Evolutionary conservation across 2,888 invertebrate species (phyloP), one percentile per base, ranked within the genome.

Genomic region (Incurvaria masculella): DNA sequence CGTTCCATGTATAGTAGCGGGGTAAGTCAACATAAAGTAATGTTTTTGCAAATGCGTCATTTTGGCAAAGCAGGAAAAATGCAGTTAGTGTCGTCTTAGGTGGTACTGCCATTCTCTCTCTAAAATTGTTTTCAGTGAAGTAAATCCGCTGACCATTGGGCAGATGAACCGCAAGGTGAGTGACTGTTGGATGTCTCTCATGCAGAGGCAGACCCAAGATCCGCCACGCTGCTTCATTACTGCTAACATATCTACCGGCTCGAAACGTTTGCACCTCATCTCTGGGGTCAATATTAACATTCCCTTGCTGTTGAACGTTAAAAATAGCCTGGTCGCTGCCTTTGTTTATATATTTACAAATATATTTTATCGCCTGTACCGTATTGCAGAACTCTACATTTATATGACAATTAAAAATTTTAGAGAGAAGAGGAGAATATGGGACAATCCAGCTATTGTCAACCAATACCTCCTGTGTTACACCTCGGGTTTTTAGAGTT

Each of bases 11-110:
- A 46, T 57, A 61, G 47, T 60, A 62, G 8, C 49, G 40, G 2
- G 61, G 62, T 19, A 62, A 56, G 21, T 65, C 59, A 45, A 44
- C 47, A 51, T 66, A 64, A 6, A 64, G 51, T 45, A 64, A 52
- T n/a, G 63, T 64, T 58, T 55, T 59, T 43, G 65, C 65, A 56
- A 64, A 65, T 23, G 44, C 50, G 49, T 66, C 62, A 42, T 33
- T 55, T 56, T 59, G 47, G 46, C 64, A 68, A 4, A 65, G 53
- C 21, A 52, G 38, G 46, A 68, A 66, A 55, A 66, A 67, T 27
- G 53, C 59, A 20, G 56, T 57, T 27, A 66, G 55, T 45, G 63
- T 64, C 44, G 59, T 58, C 10, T 49, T 52, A 45, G 51, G 50
- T 20, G 52, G 52, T 44, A 49, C 17, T 5, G 51, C 48, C 16